phyloP scores from a whole-genome alignment of 2,888 invertebrate genomes.

The Thecophora atra region DNA sequence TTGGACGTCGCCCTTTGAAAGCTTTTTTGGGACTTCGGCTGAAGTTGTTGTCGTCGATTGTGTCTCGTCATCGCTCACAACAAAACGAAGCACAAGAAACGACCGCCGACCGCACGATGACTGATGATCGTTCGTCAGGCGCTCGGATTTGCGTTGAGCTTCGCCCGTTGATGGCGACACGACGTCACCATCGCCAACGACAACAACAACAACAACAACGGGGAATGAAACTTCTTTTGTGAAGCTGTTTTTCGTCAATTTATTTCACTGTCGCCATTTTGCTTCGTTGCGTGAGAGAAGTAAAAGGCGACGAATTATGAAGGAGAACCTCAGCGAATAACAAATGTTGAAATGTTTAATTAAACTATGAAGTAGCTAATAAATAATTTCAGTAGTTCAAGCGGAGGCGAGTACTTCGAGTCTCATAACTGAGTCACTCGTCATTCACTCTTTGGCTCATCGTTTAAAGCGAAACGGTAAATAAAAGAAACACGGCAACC shows the following conservation, averaged over 20 bases:
- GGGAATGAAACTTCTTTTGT: no score
- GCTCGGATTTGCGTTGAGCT: conserved; percentile 23
- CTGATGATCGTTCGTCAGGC: conserved; percentile 48
- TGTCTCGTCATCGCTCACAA: conserved; percentile 39
- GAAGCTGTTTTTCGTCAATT: no score
- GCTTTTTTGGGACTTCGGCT: background rate
- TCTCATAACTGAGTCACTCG: conserved; percentile 15
- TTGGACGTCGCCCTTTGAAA: no score
- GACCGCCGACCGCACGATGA: conserved; percentile 39
- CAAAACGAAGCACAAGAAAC: background rate
- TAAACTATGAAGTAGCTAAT: background rate
- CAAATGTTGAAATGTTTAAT: conserved; percentile 33
- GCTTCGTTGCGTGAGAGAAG: conserved; percentile 43
- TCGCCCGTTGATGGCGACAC: background rate
- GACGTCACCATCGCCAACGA: background rate
- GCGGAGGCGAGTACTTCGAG: conserved; percentile 22
- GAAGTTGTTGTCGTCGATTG: conserved; percentile 31
- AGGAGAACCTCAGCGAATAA: no score
- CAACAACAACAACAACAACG: conserved; percentile 30
- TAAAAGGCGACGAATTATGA: no score
- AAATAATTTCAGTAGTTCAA: conserved; percentile 2
- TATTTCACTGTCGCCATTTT: conserved; percentile 34
- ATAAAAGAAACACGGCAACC: background rate
- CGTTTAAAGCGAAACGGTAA: no score
- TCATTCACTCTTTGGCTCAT: conserved; percentile 17